These are phyloP conservation scores for Bathybates hornii DNA, from an alignment of 2,113 vertebrate species.

Conservation along the genomic window DNA sequence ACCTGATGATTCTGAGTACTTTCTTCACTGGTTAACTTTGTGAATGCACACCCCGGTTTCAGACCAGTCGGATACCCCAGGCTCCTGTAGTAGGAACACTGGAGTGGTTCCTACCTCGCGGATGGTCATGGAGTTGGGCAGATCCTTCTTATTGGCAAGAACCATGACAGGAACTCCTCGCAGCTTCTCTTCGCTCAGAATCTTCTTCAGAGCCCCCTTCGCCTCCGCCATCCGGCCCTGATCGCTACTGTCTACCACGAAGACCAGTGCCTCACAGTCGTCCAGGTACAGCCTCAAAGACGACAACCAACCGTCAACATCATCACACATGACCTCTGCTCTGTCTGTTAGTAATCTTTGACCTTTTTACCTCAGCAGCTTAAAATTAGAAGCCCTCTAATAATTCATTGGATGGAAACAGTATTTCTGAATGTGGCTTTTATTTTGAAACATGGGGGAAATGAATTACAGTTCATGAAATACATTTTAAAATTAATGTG, in stretches of 20 bases:
- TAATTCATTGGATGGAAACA: too few relatives aligned
- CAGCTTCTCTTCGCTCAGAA: slow-evolving; percentile 70
- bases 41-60: not conserved
- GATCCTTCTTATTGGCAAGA: slow-evolving; percentile 88
- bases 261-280: slow-evolving; percentile 71
- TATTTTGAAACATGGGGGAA: too few relatives aligned
- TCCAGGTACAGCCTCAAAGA: slow-evolving; percentile 63
- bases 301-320: not conserved
- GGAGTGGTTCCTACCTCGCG: slow-evolving; percentile 30
- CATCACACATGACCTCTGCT: too few relatives aligned
- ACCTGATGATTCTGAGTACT: not conserved
- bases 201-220: slow-evolving; percentile 52
- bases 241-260: slow-evolving; percentile 81
- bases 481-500: too few relatives aligned
- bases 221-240: slow-evolving; percentile 70
- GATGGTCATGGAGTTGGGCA: slow-evolving; percentile 64
- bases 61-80: not conserved
- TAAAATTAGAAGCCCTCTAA: too few relatives aligned
- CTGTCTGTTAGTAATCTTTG: too few relatives aligned
- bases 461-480: too few relatives aligned
- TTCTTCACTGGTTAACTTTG: not conserved
- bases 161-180: slow-evolving; percentile 77
- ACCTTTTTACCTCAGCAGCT: too few relatives aligned
- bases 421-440: too few relatives aligned
- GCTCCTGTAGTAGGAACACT: not conserved